These are phyloP conservation scores for Kryptolebias marmoratus DNA, from an alignment of 2,113 vertebrate species.

Conservation along the genomic window DNA sequence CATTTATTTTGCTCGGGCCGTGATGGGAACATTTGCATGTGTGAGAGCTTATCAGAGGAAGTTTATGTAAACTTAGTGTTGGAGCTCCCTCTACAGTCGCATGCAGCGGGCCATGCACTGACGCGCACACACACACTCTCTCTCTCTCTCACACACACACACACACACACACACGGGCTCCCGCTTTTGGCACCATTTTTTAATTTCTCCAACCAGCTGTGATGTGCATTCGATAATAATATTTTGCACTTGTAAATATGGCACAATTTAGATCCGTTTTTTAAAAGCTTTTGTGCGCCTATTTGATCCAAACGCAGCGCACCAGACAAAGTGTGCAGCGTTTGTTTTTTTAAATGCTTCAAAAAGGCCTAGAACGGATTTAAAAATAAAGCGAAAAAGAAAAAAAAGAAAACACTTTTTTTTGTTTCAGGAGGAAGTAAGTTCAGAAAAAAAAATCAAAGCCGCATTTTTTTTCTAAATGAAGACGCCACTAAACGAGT, in stretches of 20 bases:
- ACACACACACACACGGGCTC: too few relatives aligned
- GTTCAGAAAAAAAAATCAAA: slow-evolving; percentile 6
- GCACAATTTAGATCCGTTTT: background rate
- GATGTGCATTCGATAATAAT: slow-evolving; percentile 41
- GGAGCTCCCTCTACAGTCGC: slow-evolving; percentile 93
- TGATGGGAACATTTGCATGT: slow-evolving; percentile 76
- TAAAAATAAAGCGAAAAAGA: background rate
- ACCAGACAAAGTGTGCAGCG: background rate
- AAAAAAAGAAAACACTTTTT: background rate
- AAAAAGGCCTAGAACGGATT: background rate
- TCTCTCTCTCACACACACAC: slow-evolving; percentile 1
- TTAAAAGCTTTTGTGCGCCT: background rate
- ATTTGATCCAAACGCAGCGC: background rate
- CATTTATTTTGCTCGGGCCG: slow-evolving; percentile 78
- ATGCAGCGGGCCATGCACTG: slow-evolving; percentile 23
- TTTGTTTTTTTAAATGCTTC: slow-evolving; percentile 3
- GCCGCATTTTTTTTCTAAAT: background rate
- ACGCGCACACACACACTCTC: slow-evolving; percentile 14
- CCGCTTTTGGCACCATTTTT: background rate
- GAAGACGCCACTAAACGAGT: background rate
- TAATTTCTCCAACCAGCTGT: slow-evolving; percentile 16
- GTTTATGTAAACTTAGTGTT: slow-evolving; percentile 85
- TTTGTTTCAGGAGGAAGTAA: background rate
- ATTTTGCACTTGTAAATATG: slow-evolving; percentile 27
- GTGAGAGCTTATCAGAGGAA: slow-evolving; percentile 73